These are phyloP conservation scores for Notarius quadriscutis DNA, from an alignment of 2,113 vertebrate species.

Conservation along the genomic window DNA sequence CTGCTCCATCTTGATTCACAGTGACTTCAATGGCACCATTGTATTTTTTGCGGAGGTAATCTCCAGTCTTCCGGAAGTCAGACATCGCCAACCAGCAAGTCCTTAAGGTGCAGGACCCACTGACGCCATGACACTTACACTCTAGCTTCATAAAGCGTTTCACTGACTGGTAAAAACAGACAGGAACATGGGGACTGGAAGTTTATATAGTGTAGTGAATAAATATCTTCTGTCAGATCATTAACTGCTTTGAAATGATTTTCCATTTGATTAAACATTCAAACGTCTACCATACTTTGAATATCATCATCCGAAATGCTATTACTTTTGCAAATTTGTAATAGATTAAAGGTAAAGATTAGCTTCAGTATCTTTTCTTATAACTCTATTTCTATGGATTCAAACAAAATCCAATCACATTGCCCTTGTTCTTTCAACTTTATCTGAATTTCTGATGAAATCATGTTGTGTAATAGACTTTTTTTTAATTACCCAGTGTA, in stretches of 20 bases:
- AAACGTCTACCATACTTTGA: not conserved
- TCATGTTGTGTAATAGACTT: not conserved
- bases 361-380: not conserved
- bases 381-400: not conserved
- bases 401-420: not conserved
- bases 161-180: constrained; percentile 79
- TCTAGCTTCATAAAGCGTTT: constrained; percentile 96
- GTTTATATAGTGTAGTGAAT: not conserved
- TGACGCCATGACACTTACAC: constrained; percentile 97
- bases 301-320: not conserved
- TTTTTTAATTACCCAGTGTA: not conserved
- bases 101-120: constrained; percentile 93
- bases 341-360: not conserved
- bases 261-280: not conserved
- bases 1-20: constrained; percentile 94
- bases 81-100: constrained; percentile 97
- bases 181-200: constrained; percentile 1
- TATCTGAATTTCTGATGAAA: not conserved
- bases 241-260: not conserved
- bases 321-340: not conserved
- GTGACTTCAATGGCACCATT: constrained; percentile 96
- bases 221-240: not conserved
- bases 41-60: constrained; percentile 91
- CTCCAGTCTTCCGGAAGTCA: constrained; percentile 93
- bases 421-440: not conserved